These are phyloP conservation scores for Polydrusus pterygomalis DNA, from an alignment of 2,888 invertebrate species.

Conservation along the genomic window DNA sequence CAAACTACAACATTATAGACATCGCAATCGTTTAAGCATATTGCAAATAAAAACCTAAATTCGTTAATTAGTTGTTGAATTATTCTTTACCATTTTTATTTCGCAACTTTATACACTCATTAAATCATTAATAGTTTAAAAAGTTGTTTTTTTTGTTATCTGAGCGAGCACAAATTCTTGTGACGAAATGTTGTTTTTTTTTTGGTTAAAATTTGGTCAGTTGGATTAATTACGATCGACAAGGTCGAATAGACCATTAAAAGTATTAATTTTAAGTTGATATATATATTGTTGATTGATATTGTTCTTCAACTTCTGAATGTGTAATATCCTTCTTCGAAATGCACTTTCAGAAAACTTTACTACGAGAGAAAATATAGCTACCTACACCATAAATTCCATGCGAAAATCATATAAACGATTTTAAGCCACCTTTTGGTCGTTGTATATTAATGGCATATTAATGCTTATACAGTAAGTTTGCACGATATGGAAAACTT, in stretches of 20 bases:
- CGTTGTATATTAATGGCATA: no score
- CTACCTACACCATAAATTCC: no score
- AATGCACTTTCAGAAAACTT: no score
- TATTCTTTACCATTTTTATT: background rate
- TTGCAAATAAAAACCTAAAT: constrained; percentile 3
- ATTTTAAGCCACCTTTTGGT: no score
- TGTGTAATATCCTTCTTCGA: no score
- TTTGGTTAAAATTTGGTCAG: background rate
- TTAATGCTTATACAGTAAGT: no score
- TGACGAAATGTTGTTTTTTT: background rate
- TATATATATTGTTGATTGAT: background rate
- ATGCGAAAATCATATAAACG: no score
- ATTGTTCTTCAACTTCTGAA: background rate
- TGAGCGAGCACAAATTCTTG: no score
- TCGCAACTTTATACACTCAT: background rate
- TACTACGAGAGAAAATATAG: no score
- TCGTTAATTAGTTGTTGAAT: constrained; percentile 5
- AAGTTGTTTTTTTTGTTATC: background rate
- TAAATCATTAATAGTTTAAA: background rate
- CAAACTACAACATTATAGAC: background rate
- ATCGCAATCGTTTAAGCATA: background rate
- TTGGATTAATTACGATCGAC: constrained; percentile 7
- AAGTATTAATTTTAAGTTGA: background rate
- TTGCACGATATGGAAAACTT: no score
- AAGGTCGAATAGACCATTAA: background rate